These are phyloP conservation scores for Ranitomeya imitator DNA, from an alignment of 2,113 vertebrate genomes.

Conservation along the genomic window DNA sequence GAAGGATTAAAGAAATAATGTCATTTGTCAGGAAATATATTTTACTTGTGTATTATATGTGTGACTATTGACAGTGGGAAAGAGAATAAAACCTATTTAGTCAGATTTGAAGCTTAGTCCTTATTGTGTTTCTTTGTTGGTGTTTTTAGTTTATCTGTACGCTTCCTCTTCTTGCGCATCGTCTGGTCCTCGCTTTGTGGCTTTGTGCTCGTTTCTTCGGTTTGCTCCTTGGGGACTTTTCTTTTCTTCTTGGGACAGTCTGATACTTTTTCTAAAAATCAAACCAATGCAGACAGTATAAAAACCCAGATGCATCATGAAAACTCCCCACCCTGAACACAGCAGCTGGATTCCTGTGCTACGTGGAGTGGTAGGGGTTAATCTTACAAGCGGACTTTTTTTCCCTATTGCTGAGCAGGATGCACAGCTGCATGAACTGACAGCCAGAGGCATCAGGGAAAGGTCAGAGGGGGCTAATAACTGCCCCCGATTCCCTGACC, in stretches of 20 bases:
- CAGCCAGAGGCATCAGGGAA: neutral
- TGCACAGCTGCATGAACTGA: neutral
- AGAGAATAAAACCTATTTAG: neutral
- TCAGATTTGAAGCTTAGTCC: neutral
- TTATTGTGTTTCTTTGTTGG: constrained; percentile 28
- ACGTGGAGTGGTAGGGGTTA: neutral
- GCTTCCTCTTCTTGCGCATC: constrained; percentile 40
- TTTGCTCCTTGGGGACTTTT: neutral
- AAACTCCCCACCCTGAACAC: neutral
- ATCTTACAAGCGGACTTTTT: neutral
- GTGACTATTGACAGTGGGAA: neutral
- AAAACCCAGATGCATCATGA: neutral
- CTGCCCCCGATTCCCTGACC: neutral
- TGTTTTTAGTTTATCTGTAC: constrained; percentile 31
- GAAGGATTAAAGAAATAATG: neutral
- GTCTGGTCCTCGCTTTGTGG: neutral
- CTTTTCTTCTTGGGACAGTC: constrained; percentile 35
- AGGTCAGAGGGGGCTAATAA: neutral
- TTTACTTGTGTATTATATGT: neutral
- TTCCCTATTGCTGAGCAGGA: neutral
- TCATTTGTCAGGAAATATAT: neutral
- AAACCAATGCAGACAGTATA: neutral
- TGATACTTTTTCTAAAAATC: constrained; percentile 21
- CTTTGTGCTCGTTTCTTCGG: neutral
- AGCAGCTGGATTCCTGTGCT: no score